phyloP scores from a whole-genome alignment of 64 coral and sea anemone species.

The Dendronephthya gigantea region DNA sequence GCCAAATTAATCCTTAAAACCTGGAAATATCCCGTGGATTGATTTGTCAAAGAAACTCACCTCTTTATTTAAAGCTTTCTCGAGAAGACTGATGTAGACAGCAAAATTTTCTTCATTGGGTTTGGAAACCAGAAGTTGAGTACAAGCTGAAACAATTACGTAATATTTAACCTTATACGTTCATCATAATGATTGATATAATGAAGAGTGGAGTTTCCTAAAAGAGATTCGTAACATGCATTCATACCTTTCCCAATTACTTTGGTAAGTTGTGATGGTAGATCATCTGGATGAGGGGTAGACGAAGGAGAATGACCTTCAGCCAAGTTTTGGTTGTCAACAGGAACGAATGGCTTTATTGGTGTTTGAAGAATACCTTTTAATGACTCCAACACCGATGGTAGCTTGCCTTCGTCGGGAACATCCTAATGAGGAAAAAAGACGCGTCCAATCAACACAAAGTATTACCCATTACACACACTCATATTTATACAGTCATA shows the following conservation, averaged over 20 bases:
- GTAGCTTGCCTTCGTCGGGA: neutral
- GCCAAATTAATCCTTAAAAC: neutral
- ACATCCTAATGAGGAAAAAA: neutral
- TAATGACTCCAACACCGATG: neutral
- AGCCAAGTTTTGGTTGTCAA: neutral
- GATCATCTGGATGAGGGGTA: constrained; percentile 56
- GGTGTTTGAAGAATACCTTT: neutral
- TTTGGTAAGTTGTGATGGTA: constrained; percentile 70
- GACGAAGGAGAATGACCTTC: neutral
- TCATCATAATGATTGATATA: neutral
- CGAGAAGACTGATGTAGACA: constrained; percentile 62
- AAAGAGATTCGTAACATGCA: too few species aligned
- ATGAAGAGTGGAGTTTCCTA: neutral
- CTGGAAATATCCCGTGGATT: neutral
- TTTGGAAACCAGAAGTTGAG: constrained; percentile 86
- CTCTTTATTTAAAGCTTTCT: constrained; percentile 66
- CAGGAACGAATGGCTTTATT: neutral
- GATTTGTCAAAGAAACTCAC: too few species aligned
- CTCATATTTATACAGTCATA: neutral
- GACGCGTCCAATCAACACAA: too few species aligned
- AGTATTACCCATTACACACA: neutral
- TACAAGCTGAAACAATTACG: constrained; percentile 56
- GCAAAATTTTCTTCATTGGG: constrained; percentile 75
- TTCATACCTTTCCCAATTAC: constrained; percentile 97
- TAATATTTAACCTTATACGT: neutral